Conservation (phyloP, 2,113 vertebrate species). For the Salvelinus sp. region DNA sequence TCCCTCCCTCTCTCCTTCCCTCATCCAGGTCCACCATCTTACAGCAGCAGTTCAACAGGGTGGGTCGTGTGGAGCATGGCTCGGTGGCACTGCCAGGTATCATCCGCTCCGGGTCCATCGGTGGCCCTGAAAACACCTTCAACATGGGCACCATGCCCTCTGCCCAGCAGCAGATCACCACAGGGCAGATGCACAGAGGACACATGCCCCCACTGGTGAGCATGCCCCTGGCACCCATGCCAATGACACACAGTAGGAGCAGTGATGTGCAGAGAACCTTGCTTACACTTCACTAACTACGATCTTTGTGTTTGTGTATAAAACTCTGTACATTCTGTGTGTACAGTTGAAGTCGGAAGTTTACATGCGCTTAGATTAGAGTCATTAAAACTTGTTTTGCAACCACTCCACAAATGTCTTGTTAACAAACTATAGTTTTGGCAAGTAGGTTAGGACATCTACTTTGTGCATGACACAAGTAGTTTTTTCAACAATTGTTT, state of each 20-base stretch:
- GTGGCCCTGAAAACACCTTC: slow-evolving; percentile 93
- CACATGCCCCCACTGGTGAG: slow-evolving; percentile 98
- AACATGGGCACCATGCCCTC: slow-evolving; percentile 94
- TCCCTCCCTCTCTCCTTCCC: no score
- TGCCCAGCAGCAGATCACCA: slow-evolving; percentile 92
- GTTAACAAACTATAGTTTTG: no score
- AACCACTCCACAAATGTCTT: no score
- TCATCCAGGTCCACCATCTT: slow-evolving; percentile 88
- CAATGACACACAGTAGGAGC: background rate
- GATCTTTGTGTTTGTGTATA: no score
- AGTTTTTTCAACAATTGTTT: no score
- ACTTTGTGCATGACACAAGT: no score
- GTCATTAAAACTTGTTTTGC: no score
- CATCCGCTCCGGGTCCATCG: slow-evolving; percentile 92
- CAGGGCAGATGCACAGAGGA: slow-evolving; percentile 96
- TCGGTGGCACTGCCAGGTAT: slow-evolving; percentile 92
- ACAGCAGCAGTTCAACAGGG: slow-evolving; percentile 96
- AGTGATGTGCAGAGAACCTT: background rate
- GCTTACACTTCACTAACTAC: background rate
- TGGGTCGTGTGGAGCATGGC: slow-evolving; percentile 90
- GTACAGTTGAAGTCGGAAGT: no score
- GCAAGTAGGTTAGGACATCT: no score
- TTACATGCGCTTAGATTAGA: no score
- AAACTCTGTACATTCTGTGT: background rate
- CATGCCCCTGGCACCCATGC: background rate